Conservation (phyloP, 2,888 invertebrate species). For the Philereme transversata region DNA sequence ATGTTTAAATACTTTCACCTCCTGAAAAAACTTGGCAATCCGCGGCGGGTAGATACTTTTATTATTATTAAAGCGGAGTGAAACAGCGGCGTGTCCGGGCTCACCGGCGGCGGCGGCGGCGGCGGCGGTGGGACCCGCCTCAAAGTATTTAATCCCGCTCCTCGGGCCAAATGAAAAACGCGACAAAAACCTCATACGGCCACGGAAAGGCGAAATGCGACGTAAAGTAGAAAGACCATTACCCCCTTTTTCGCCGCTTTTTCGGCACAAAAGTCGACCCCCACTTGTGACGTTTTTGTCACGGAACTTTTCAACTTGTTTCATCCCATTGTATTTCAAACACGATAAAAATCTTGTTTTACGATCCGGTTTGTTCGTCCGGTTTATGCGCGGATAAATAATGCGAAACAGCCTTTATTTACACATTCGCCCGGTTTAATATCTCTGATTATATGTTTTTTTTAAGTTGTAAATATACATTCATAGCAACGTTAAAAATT, state of each 20-base stretch:
- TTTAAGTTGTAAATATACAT: constrained; percentile 20
- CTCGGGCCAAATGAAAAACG: constrained; percentile 36
- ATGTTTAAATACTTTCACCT: constrained; percentile 32
- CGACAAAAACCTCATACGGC: constrained; percentile 35
- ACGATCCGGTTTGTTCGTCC: constrained; percentile 36
- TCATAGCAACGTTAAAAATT: neutral
- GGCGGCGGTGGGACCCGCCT: constrained; percentile 17
- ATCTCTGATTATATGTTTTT: constrained; percentile 34
- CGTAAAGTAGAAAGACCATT: constrained; percentile 29
- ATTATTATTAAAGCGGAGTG: constrained; percentile 31
- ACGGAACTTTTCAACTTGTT: constrained; percentile 38
- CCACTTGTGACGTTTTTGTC: constrained; percentile 35
- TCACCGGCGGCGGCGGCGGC: constrained; percentile 4
- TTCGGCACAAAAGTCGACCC: constrained; percentile 31
- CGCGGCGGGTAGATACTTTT: constrained; percentile 33
- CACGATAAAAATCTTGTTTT: constrained; percentile 40
- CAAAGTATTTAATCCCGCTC: constrained; percentile 37
- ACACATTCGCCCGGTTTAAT: constrained; percentile 31
- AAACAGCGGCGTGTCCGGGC: neutral
- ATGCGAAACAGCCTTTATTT: constrained; percentile 35
- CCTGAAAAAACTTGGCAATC: constrained; percentile 28
- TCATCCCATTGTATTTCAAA: constrained; percentile 39
- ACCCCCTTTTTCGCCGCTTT: constrained; percentile 24
- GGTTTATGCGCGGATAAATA: constrained; percentile 37
- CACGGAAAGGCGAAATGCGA: constrained; percentile 20